Base-by-base conservation (phyloP, 2,888 invertebrate species). In the Hydrotaea cyrtoneurina region DNA sequence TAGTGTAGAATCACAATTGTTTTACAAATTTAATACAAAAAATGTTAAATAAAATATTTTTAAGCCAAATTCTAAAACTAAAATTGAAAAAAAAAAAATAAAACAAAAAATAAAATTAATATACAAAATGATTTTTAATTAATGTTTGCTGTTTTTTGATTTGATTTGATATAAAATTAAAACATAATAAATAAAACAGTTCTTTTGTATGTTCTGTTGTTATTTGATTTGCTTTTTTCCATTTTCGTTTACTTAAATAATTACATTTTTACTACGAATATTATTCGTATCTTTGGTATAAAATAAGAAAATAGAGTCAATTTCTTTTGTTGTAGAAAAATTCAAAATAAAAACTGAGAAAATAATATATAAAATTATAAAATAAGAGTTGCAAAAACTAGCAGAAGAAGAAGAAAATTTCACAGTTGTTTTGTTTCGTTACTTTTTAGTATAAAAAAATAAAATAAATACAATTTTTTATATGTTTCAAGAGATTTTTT, bases 251-350 rank as follows among this genome's bases (percentile, higher is more conserved):
- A 62, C 81, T 81, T 85, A 86, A 84, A 82, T n/a, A 69, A 69
- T 82, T 82, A 82, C 64, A 53, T 62, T 86, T 80, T 83, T 86
- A 80, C 86, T 87, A 87, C 86, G 87, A 87, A 85, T 85, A 79
- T 50, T 57, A 75, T 87, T 86, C 87, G 86, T 86, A 87, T 87
- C 87, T 87, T 87, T 87, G 87, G 87, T 87, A 86, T 87, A 81
- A 75, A 78, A 78, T 62, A 69, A 69, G 69, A 69, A 62, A 62
- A 62, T 62, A 69, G 69, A 69, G 69, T 69, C 46, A 46, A 39
- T 62, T 31, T 31, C 31, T 31, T n/a, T 62, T n/a, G 26, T 57
- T 39, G 36, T 59, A 36, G 36, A 66, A 7, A 73, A n/a, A n/a
- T n/a, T n/a, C n/a, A 53, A 82, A 71, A 50, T 57, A 62, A 69